Base-by-base conservation (phyloP, 2,797 vertebrate species). In the Limosa lapponica region DNA sequence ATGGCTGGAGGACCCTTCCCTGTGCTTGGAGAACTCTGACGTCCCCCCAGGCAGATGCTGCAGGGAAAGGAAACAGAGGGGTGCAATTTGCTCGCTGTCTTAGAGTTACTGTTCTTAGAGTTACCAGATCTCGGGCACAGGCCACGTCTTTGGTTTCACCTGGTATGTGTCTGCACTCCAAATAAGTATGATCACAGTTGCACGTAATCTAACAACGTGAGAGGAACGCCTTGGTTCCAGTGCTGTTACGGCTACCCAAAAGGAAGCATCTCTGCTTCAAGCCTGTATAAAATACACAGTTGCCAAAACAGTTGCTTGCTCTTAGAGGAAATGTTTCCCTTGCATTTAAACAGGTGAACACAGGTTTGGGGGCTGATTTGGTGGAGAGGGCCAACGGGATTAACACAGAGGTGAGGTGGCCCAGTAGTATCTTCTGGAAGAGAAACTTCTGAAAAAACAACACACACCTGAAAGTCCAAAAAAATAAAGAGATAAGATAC, bases 71-170 rank as follows among this genome's bases (percentile, higher is more conserved):
- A 32, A 70, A 18, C 0, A 0, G 43, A 61, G 28, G 17, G 34
- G 46, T 14, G 7, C 0, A 2, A 30, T 77, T 61, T 37, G 6
- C 43, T 36, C 3, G 0, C 58, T 27, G 2, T 71, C 34, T 54
- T 39, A 62, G 36, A 41, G 30, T 32, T 41, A 13, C 41, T 59
- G 49, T n/a, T n/a, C n/a, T n/a, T n/a, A n/a, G n/a, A n/a, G n/a
- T n/a, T n/a, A n/a, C 52, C 39, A 5, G 14, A 32, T 46, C 58
- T 85, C 5, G 4, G 46, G 13, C 57, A 41, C 12, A 2, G 11
- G n/a, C 55, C 11, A 4, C 1, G 1, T 46, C 75, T 57, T 46
- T 57, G 27, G 23, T 79, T 66, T 89, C 37, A 23, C n/a, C 5
- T 41, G 36, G 64, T 28, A 24, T 2, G 22, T n/a, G 49, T 46